Percentiles rank a stretch among this genome's conserved stretches.
phyloP scores from a whole-genome alignment of 64 coral and sea anemone species.

The Actinia tenebrosa region DNA sequence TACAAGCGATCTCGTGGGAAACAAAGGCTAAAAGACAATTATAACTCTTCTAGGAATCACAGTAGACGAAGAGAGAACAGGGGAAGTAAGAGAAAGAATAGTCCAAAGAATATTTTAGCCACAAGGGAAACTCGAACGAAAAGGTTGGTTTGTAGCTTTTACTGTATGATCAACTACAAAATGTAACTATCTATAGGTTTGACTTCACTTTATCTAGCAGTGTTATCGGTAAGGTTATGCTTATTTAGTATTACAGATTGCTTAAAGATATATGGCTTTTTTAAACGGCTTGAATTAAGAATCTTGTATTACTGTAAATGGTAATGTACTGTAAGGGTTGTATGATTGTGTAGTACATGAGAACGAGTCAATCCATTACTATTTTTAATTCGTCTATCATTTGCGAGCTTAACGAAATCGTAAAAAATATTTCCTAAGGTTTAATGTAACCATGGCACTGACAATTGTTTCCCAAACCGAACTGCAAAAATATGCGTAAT shows the following conservation, averaged over 20 bases:
- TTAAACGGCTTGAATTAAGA: too few species aligned
- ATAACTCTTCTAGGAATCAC: conserved; percentile 15
- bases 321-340: too few species aligned
- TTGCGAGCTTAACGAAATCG: neutral
- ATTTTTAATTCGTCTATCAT: too few species aligned
- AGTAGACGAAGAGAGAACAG: conserved; percentile 29
- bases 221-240: neutral
- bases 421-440: neutral
- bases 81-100: conserved; percentile 10
- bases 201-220: neutral
- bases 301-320: too few species aligned
- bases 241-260: neutral
- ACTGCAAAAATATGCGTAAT: neutral
- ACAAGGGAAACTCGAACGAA: conserved; percentile 15
- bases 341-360: too few species aligned
- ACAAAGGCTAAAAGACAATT: conserved; percentile 26
- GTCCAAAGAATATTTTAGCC: neutral
- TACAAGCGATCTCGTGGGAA: conserved; percentile 84
- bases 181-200: neutral
- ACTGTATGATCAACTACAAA: neutral
- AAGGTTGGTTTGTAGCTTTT: neutral
- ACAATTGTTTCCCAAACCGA: neutral
- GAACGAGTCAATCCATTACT: too few species aligned
- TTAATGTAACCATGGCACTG: neutral
- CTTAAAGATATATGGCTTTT: neutral